Evolutionary conservation across 2,888 invertebrate genomes (phyloP).

Genomic region (Baccha elongata): DNA sequence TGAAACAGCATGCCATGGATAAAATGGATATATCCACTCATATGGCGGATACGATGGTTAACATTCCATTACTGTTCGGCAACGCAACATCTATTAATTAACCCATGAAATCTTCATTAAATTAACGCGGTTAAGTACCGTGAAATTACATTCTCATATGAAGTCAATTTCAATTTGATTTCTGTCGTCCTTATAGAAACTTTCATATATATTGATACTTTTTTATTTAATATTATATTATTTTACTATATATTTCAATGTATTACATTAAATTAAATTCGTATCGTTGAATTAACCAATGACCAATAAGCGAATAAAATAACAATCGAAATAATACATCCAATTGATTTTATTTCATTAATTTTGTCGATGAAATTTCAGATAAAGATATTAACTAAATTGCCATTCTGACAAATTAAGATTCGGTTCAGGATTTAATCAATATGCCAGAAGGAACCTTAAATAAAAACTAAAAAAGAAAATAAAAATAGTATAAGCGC

Average conservation of each 20-base stretch:
- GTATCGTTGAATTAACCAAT: slow-evolving; percentile 19
- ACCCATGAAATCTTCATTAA: slow-evolving; percentile 38
- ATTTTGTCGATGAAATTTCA: neutral
- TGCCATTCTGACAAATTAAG: neutral
- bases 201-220: neutral
- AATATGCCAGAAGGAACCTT: neutral
- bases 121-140: slow-evolving; percentile 25
- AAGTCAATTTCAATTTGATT: slow-evolving; percentile 34
- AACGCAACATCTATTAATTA: slow-evolving; percentile 45
- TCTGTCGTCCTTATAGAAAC: neutral
- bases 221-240: slow-evolving; percentile 2
- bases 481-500: neutral
- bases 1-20: no score
- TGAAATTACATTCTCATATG: slow-evolving; percentile 32
- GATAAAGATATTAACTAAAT: slow-evolving; percentile 26
- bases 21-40: neutral
- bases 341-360: slow-evolving; percentile 35
- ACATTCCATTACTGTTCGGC: slow-evolving; percentile 1
- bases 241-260: neutral
- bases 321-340: slow-evolving; percentile 24
- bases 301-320: no score
- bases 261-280: slow-evolving; percentile 10
- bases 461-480: neutral
- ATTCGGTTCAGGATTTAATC: slow-evolving; percentile 12
- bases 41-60: neutral